These are phyloP conservation scores for Syrmaticus mikado DNA, from an alignment of 2,113 vertebrate genomes.

Conservation along the genomic window DNA sequence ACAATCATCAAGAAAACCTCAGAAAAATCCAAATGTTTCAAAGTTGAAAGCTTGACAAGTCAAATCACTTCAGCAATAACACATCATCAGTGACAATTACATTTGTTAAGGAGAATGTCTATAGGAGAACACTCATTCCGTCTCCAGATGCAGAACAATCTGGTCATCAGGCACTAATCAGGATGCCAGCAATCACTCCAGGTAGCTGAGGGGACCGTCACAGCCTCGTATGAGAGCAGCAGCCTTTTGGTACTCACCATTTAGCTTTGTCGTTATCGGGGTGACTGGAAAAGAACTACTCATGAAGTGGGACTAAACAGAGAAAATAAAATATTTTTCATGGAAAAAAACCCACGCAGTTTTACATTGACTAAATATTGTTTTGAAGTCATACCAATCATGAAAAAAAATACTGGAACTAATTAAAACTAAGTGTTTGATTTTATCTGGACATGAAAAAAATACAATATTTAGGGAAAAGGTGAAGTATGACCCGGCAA, in stretches of 20 bases:
- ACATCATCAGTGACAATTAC: neutral
- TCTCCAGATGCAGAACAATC: constrained; percentile 13
- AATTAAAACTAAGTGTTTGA: neutral
- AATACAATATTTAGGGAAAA: neutral
- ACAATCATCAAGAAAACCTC: neutral
- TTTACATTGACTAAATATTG: neutral
- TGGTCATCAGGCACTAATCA: constrained; percentile 51
- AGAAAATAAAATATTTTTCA: neutral
- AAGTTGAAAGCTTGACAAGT: neutral
- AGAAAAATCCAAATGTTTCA: neutral
- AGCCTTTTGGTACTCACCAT: constrained; percentile 9
- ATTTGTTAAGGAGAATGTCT: neutral
- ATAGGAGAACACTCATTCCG: neutral
- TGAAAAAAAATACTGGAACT: neutral
- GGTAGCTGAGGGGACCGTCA: constrained; percentile 8
- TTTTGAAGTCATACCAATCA: neutral
- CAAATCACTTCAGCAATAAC: neutral
- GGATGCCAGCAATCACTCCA: constrained; percentile 1
- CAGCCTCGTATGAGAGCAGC: neutral
- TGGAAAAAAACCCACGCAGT: neutral
- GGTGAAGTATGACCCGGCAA: neutral
- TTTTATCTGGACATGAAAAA: neutral
- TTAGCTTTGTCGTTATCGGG: constrained; percentile 25
- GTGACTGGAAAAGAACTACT: constrained; percentile 20
- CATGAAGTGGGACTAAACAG: neutral